A percentile compares a stretch with the other conserved stretches of the same genome.
Evolutionary conservation across 2,113 vertebrate species (phyloP).

Genomic region (Mohoua ochrocephala): DNA sequence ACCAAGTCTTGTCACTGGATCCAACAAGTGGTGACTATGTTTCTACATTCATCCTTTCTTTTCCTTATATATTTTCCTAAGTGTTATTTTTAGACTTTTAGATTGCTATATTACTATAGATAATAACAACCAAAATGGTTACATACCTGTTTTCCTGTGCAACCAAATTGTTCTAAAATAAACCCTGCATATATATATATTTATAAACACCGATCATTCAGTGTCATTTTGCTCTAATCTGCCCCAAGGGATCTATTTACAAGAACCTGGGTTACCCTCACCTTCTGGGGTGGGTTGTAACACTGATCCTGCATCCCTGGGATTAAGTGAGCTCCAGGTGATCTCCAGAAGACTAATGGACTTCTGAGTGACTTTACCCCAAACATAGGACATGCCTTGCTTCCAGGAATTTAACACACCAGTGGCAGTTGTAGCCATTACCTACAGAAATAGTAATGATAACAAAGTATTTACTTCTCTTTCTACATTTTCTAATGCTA

Average conservation of each 20-base stretch:
- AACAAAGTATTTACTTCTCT: not conserved
- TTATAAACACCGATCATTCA: not conserved
- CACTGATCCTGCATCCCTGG: not conserved
- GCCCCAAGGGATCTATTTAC: not conserved
- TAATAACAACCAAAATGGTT: not conserved
- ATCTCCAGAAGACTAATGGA: not conserved
- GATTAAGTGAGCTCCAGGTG: not conserved
- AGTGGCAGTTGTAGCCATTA: not conserved
- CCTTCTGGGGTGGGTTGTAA: not conserved
- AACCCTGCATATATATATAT: not conserved
- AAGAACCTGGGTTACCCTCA: not conserved
- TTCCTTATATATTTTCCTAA: not conserved
- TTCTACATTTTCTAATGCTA: not conserved
- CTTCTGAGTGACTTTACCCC: not conserved
- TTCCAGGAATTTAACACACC: not conserved
- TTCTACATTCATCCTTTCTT: not conserved
- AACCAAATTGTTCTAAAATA: not conserved
- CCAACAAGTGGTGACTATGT: not conserved
- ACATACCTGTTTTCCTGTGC: not conserved
- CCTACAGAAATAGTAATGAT: not conserved
- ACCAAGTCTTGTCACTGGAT: not conserved
- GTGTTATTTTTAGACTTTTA: not conserved
- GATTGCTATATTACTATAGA: not conserved
- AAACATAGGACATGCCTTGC: not conserved
- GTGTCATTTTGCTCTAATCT: not conserved